phyloP scores from a whole-genome alignment of 1,140 invertebrate genomes.

The Drosophila bifasciata region DNA sequence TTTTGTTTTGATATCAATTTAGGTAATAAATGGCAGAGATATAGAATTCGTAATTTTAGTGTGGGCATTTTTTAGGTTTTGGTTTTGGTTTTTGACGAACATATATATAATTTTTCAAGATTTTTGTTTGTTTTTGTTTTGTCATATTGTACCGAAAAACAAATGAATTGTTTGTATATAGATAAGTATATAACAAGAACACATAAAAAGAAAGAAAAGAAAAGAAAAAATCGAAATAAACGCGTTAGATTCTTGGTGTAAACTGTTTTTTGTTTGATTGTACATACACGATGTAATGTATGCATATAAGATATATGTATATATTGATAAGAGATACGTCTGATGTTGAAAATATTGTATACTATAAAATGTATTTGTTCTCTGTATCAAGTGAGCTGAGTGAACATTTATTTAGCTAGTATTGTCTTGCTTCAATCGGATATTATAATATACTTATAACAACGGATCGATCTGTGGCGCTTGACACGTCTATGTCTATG shows the following conservation, averaged over 20 bases:
- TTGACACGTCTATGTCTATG: slow-evolving; percentile 10
- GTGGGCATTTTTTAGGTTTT: slow-evolving; percentile 42
- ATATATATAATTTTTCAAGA: slow-evolving; percentile 84
- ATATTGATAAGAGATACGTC: slow-evolving; percentile 52
- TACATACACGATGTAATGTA: slow-evolving; percentile 68
- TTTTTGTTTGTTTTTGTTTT: slow-evolving; percentile 46
- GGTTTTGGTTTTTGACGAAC: slow-evolving; percentile 79
- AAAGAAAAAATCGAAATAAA: slow-evolving; percentile 84
- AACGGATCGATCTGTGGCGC: slow-evolving; percentile 48
- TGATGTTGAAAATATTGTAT: too few relatives aligned
- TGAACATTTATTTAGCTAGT: slow-evolving; percentile 42
- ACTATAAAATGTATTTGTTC: slow-evolving; percentile 50
- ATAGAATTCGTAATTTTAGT: slow-evolving; percentile 51
- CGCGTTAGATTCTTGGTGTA: slow-evolving; percentile 84
- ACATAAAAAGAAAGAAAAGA: slow-evolving; percentile 84
- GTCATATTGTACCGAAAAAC: slow-evolving; percentile 78
- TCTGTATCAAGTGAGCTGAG: slow-evolving; percentile 44
- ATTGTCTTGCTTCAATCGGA: slow-evolving; percentile 21
- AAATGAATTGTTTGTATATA: slow-evolving; percentile 72
- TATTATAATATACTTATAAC: slow-evolving; percentile 54
- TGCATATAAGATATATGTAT: slow-evolving; percentile 57
- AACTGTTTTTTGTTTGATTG: slow-evolving; percentile 52
- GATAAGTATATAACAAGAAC: slow-evolving; percentile 74
- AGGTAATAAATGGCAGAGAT: slow-evolving; percentile 50
- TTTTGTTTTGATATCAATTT: slow-evolving; percentile 56